Evolutionary conservation across 1,140 invertebrate genomes (phyloP).

Genomic region (Aphaenogaster floridana): DNA sequence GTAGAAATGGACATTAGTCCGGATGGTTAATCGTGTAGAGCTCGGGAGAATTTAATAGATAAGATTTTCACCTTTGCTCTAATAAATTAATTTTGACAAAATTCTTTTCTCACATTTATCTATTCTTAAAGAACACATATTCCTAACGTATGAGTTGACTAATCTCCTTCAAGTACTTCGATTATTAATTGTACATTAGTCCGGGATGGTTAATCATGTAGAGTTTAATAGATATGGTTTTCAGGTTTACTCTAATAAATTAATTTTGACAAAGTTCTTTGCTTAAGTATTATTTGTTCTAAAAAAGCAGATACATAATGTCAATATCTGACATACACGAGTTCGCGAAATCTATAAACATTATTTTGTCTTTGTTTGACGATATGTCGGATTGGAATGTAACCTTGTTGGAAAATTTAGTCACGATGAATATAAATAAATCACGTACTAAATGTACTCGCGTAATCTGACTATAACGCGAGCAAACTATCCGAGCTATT

Average conservation of each 20-base stretch:
- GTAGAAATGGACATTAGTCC: not conserved
- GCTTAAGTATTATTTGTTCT: not conserved
- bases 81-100: conserved; percentile 12
- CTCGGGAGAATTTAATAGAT: not conserved
- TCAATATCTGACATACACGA: not conserved
- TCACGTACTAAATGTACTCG: not conserved
- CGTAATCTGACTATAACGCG: not conserved
- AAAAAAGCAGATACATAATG: too few species aligned
- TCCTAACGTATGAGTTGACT: conserved; percentile 47
- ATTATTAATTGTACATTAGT: conserved; percentile 63
- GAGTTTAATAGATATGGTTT: not conserved
- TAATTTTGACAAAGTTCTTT: not conserved
- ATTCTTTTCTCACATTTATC: not conserved
- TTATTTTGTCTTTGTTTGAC: not conserved
- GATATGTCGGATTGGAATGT: not conserved
- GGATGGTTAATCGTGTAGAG: not conserved
- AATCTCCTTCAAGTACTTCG: conserved; percentile 64
- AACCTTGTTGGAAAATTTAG: conserved; percentile 41
- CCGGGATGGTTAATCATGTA: not conserved
- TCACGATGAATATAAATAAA: not conserved
- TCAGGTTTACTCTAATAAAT: not conserved
- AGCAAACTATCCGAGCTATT: conserved; percentile 27
- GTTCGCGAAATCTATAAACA: not conserved
- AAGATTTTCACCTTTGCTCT: not conserved
- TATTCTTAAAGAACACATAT: not conserved